A percentile compares a stretch with the other conserved stretches of the same genome.
phyloP scores from a whole-genome alignment of 2,797 vertebrate species.

The Leptoclinus maculatus region DNA sequence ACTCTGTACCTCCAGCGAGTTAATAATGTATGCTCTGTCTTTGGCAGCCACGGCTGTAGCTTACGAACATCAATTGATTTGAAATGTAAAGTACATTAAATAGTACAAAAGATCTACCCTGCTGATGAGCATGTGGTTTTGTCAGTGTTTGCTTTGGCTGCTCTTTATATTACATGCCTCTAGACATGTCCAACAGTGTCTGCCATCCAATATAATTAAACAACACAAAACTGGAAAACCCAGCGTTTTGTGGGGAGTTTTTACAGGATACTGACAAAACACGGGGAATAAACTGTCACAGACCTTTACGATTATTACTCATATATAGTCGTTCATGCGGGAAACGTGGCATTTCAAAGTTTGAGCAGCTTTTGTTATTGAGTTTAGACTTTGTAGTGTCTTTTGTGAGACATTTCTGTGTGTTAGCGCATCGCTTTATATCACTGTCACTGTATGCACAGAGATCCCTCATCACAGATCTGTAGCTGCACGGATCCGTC shows the following conservation, averaged over 20 bases:
- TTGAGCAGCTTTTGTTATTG: conserved; percentile 31
- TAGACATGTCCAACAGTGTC: background rate
- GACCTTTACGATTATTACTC: background rate
- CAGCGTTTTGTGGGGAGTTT: background rate
- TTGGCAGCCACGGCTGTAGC: conserved; percentile 51
- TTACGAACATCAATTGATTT: conserved; percentile 59
- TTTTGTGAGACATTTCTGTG: conserved; percentile 28
- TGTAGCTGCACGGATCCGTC: conserved; percentile 28
- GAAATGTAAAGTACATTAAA: conserved; percentile 56
- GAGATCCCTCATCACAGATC: conserved; percentile 51
- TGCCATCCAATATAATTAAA: conserved; percentile 25
- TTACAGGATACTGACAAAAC: background rate
- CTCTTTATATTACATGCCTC: conserved; percentile 13
- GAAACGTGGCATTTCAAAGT: conserved; percentile 5
- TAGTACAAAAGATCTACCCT: conserved; percentile 21
- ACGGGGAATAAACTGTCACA: conserved; percentile 13
- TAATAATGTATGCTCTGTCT: conserved; percentile 65
- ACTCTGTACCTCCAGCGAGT: conserved; percentile 39
- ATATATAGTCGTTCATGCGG: background rate
- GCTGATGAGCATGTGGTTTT: conserved; percentile 25
- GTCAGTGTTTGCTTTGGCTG: conserved; percentile 6
- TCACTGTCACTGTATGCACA: conserved; percentile 38
- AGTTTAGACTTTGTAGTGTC: conserved; percentile 21
- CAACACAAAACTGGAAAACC: background rate
- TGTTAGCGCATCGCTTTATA: conserved; percentile 41